These are phyloP conservation scores for Lycocorax pyrrhopterus DNA, from an alignment of 2,113 vertebrate species.

Conservation along the genomic window DNA sequence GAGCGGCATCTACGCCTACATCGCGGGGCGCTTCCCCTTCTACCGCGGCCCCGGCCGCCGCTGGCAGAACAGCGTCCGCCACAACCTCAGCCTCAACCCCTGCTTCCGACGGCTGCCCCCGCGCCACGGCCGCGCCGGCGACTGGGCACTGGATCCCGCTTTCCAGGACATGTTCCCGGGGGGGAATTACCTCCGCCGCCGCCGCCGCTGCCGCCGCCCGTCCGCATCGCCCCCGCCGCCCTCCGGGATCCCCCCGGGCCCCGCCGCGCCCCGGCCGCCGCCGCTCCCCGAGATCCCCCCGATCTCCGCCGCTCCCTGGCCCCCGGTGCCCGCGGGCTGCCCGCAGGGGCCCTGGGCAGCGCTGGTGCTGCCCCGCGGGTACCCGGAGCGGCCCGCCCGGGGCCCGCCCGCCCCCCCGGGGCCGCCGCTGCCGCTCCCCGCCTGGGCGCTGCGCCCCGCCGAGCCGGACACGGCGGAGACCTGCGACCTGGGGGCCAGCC, in stretches of 20 bases:
- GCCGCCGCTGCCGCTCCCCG: not conserved
- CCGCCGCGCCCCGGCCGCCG: not conserved
- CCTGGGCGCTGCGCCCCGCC: not conserved
- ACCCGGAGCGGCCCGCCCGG: not conserved
- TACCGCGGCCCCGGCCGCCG: constrained; percentile 74
- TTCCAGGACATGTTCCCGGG: not conserved
- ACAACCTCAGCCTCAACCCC: constrained; percentile 67
- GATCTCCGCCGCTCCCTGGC: not conserved
- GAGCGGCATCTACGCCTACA: constrained; percentile 79
- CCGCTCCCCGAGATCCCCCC: not conserved
- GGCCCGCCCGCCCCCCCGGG: not conserved
- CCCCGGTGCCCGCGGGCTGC: not conserved
- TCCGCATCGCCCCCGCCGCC: not conserved
- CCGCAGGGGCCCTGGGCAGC: not conserved
- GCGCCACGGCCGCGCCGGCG: no score
- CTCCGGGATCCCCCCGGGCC: not conserved
- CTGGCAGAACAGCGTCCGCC: constrained; percentile 83
- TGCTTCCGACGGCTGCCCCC: no score
- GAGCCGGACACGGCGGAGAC: accelerated
- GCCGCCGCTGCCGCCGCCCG: not conserved
- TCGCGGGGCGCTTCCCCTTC: constrained; percentile 77
- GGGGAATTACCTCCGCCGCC: constrained; percentile 74
- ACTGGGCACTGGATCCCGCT: no score
- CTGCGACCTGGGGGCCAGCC: accelerated
- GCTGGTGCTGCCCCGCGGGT: not conserved